Conservation (phyloP, 2,797 vertebrate genomes). For the Corythornis leucogaster region DNA sequence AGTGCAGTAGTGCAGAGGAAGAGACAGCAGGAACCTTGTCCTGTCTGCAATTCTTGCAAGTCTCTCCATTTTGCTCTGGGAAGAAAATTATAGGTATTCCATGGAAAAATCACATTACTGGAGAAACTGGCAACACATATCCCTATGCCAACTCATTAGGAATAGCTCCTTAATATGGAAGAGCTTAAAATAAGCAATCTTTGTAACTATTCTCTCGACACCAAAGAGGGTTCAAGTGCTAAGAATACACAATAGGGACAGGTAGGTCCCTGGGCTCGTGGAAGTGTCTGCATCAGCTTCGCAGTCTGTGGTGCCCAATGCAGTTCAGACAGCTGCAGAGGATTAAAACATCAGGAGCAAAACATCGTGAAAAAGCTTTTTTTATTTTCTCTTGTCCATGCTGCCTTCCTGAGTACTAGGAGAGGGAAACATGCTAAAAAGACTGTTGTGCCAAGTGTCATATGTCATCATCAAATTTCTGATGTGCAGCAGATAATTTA, state of each 20-base stretch:
- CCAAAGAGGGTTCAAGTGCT: not conserved
- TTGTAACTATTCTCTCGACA: not conserved
- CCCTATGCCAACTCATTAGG: not conserved
- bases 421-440: rapidly evolving
- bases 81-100: not conserved
- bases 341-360: not conserved
- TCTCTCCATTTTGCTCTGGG: not conserved
- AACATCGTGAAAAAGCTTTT: not conserved
- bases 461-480: not conserved
- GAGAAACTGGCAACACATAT: not conserved
- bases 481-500: slow-evolving; percentile 6
- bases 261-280: not conserved
- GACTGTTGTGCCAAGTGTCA: not conserved
- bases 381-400: not conserved
- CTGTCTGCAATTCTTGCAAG: rapidly evolving
- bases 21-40: rapidly evolving
- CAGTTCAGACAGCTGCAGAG: not conserved
- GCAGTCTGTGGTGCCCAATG: not conserved
- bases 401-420: not conserved
- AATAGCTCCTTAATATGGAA: not conserved
- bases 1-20: not conserved
- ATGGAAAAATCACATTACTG: not conserved
- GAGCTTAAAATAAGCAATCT: not conserved
- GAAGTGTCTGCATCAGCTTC: not conserved
- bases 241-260: not conserved